Evolutionary conservation across 2,888 invertebrate species (phyloP).

Genomic region (Therioaphis trifolii): DNA sequence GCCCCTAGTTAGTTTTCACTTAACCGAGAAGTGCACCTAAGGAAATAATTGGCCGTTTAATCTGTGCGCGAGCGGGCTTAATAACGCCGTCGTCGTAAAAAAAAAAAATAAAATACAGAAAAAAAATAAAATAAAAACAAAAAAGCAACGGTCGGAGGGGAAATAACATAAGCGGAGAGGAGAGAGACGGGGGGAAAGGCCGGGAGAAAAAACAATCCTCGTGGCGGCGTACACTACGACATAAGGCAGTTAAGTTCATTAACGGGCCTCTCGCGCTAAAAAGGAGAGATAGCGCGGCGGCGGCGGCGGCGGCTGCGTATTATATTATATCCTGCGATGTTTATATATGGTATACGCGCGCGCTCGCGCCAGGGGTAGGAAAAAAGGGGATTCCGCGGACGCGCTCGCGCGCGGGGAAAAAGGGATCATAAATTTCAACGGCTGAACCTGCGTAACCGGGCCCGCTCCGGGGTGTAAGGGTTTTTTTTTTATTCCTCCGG

Average conservation of each 20-base stretch:
- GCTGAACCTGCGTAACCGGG: slow-evolving; percentile 18
- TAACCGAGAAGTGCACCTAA: slow-evolving; percentile 55
- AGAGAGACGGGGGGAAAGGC: slow-evolving; percentile 48
- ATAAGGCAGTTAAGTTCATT: slow-evolving; percentile 60
- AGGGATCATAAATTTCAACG: slow-evolving; percentile 61
- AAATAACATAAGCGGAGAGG: slow-evolving; percentile 8
- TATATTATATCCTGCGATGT: slow-evolving; percentile 6
- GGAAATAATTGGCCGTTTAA: slow-evolving; percentile 63
- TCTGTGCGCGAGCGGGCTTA: slow-evolving; percentile 53
- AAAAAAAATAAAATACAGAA: slow-evolving; percentile 21
- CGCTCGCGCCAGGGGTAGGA: neutral
- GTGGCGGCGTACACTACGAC: slow-evolving; percentile 33
- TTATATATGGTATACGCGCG: neutral
- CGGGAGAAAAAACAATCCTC: slow-evolving; percentile 56
- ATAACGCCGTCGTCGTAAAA: slow-evolving; percentile 31
- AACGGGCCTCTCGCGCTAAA: slow-evolving; percentile 39
- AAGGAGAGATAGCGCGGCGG: slow-evolving; percentile 47
- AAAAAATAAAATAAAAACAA: slow-evolving; percentile 21
- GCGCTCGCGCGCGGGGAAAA: slow-evolving; percentile 29
- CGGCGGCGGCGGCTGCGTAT: too few relatives aligned
- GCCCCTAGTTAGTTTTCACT: slow-evolving; percentile 59
- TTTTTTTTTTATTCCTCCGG: slow-evolving; percentile 7
- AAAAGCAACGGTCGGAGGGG: neutral
- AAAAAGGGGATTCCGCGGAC: slow-evolving; percentile 3
- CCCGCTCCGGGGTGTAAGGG: slow-evolving; percentile 3